Base-by-base conservation (phyloP, 2,113 vertebrate species). In the Crocuta crocuta region DNA sequence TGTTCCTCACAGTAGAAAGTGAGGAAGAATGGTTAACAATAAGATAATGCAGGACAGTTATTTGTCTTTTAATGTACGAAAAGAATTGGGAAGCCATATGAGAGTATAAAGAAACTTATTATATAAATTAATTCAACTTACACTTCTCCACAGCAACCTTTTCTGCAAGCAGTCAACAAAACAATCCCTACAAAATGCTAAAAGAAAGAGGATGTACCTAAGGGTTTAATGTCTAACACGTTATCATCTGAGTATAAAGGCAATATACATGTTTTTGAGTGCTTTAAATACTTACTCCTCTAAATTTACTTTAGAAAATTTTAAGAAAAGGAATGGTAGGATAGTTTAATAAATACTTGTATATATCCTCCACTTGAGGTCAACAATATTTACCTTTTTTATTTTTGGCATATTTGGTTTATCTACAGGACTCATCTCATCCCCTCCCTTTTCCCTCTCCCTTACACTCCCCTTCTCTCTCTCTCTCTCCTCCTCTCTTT, bases 1-100 rank as follows among this genome's bases (percentile, higher is more conserved):
- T 68, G 17, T 76, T 93, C 10, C 78, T 91, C 21, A 19, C 21
- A 55, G 68, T 79, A 68, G 81, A 79, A 58, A 88, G 93, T 66
- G 21, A 88, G 10, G 45, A 80, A 68, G 86, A 76, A 66, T 45
- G 2, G 5, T 94, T 91, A 43, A 83, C 45, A 92, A 76, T 58
- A 61, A 95, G 45, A 15, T 28, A 53, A 19, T 33, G 10, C 13
- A 92, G 63, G 39, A 28, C 73, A 73, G 13, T 43, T 91, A 63
- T 63, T 78, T 48, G 4, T 73, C 53, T 84, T 91, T 88, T 74
- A 82, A 84, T 28, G 24, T 50, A 26, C 19, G 63, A 39, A 79
- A 91, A 74, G 16, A 94, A 96, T 89, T 84, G 70, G 31, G 28
- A 71, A 89, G n/a, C 5, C 35, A 73, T 82, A 80, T 84, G 63